Evolutionary conservation across 2,888 invertebrate species (phyloP).

Genomic region (Xylocampa areola): DNA sequence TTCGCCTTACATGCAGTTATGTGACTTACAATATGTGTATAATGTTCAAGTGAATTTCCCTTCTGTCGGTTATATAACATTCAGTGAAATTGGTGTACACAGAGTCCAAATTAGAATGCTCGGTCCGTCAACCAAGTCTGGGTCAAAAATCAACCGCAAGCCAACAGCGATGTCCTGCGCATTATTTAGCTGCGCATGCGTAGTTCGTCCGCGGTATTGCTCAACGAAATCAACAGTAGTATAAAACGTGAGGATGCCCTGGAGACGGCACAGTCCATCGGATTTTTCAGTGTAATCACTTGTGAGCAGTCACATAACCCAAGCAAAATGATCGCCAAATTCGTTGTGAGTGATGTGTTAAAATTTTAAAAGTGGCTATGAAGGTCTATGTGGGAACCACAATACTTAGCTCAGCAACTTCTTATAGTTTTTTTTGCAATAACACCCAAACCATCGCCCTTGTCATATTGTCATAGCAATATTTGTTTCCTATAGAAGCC

Average conservation of each 20-base stretch:
- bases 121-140: conserved; percentile 76
- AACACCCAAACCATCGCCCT: too few relatives aligned
- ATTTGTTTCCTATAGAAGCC: too few relatives aligned
- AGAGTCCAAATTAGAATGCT: conserved; percentile 87
- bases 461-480: too few relatives aligned
- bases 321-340: conserved; percentile 89
- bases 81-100: conserved; percentile 82
- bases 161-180: conserved; percentile 80
- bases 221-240: conserved; percentile 77
- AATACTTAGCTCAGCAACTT: too few relatives aligned
- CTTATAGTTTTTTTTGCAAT: too few relatives aligned
- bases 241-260: conserved; percentile 83
- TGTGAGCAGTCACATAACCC: conserved; percentile 84
- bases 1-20: conserved; percentile 50
- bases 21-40: conserved; percentile 22
- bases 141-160: conserved; percentile 80
- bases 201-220: conserved; percentile 72
- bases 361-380: too few relatives aligned
- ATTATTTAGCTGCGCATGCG: conserved; percentile 74
- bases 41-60: conserved; percentile 61
- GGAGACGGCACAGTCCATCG: conserved; percentile 82
- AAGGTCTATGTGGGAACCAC: too few relatives aligned
- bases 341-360: conserved; percentile 78
- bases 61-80: conserved; percentile 79
- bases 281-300: conserved; percentile 71